Evolutionary conservation across 2,797 vertebrate genomes (phyloP).

Genomic region (Pantherophis alleghaniensis): DNA sequence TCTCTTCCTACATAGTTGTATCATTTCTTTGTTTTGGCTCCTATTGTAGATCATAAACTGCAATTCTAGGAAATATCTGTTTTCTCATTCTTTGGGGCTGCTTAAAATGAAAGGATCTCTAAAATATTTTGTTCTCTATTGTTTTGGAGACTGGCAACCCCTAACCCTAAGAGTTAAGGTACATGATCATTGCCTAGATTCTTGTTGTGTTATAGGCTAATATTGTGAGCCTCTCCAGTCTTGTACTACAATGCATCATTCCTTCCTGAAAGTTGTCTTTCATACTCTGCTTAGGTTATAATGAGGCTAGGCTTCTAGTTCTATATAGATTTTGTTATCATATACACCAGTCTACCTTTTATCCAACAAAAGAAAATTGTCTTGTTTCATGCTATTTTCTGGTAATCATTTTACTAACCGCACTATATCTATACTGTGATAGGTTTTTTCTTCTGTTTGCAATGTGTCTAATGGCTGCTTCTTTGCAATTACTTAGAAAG

Average conservation of each 20-base stretch:
- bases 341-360: not conserved
- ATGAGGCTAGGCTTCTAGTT: not conserved
- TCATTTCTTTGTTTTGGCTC: not conserved
- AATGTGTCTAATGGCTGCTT: not conserved
- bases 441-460: not conserved
- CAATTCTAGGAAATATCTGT: not conserved
- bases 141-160: not conserved
- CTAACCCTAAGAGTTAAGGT: not conserved
- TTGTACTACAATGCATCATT: not conserved
- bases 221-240: not conserved
- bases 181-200: not conserved
- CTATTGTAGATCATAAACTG: not conserved
- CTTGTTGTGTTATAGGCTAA: not conserved
- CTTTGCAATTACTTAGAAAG: not conserved
- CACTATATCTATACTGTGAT: not conserved
- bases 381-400: not conserved
- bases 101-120: not conserved
- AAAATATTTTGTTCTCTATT: not conserved
- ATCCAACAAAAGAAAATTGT: not conserved
- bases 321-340: not conserved
- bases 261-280: not conserved
- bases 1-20: not conserved
- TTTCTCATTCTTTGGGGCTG: not conserved
- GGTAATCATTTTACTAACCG: not conserved
- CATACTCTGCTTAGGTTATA: not conserved